Base-by-base conservation (phyloP, 2,113 vertebrate species). In the Symphodus melops region DNA sequence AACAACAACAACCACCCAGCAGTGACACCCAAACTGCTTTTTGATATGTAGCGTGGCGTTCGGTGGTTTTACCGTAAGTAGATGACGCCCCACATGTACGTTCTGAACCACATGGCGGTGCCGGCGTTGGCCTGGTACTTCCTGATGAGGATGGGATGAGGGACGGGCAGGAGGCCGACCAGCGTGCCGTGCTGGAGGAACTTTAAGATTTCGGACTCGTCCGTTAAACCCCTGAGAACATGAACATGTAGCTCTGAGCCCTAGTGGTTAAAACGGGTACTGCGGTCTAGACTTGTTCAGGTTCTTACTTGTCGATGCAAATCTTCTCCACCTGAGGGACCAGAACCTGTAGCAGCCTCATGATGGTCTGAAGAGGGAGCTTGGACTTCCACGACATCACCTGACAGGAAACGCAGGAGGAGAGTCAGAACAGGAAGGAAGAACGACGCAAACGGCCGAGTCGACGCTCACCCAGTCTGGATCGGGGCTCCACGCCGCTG, bases 241-340 rank as follows among this genome's bases (percentile, higher is more conserved):
- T 67, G 1, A 16, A 23, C 7, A 28, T n/a, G 25, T 25, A 25
- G 4, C 25, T 25, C 25, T n/a, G n/a, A n/a, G n/a, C n/a, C n/a
- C n/a, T n/a, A n/a, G n/a, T n/a, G n/a, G n/a, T n/a, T n/a, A n/a
- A n/a, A n/a, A n/a, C n/a, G n/a, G n/a, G n/a, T n/a, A n/a, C n/a
- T n/a, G n/a, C n/a, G n/a, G n/a, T n/a, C n/a, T n/a, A n/a, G n/a
- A n/a, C n/a, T 25, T 25, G 25, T 25, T 2, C 4, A 25, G 25
- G 25, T 25, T 25, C 25, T 91, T 89, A 99, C 98, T 99, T 99
- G 94, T 99, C 98, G 39, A 99, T 99, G 91, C 98, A 99, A 83
- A 99, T 99, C 91, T 99, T 99, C 92, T 99, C 98, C 91, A 99
- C 98, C 88, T 99, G 98, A 48, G 98, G 98, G 0, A 99, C 98